These are phyloP conservation scores for Odocoileus virginianus DNA, from an alignment of 2,113 vertebrate species.

Conservation along the genomic window DNA sequence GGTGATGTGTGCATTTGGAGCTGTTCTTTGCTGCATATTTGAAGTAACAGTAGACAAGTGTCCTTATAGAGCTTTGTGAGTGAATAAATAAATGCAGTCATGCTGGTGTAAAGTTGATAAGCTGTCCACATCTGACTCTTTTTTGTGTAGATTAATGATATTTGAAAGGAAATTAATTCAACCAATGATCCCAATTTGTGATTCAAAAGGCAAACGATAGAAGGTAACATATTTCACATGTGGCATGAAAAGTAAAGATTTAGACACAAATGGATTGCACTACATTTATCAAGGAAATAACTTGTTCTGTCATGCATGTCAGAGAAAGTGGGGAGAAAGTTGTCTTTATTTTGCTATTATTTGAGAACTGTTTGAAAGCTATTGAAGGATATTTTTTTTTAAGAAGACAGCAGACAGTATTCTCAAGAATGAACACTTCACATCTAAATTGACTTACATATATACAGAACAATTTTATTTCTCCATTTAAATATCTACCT, in stretches of 20 bases:
- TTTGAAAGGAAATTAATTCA: conserved; percentile 33
- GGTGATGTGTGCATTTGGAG: neutral
- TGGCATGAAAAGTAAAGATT: neutral
- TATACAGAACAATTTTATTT: neutral
- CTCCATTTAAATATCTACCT: conserved; percentile 17
- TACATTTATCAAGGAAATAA: neutral
- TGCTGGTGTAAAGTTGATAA: neutral
- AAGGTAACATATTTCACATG: neutral
- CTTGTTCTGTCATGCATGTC: neutral
- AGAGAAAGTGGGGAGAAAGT: neutral
- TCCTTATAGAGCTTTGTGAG: neutral
- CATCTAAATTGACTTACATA: conserved; percentile 38
- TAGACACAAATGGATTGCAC: neutral
- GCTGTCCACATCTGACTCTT: neutral
- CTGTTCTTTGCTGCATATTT: neutral
- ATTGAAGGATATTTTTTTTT: neutral
- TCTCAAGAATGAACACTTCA: conserved; percentile 43
- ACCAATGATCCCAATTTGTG: neutral
- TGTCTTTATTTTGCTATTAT: neutral
- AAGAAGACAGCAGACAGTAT: conserved; percentile 28
- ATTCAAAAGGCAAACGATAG: neutral
- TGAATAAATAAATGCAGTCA: neutral
- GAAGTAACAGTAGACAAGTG: neutral
- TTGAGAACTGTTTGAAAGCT: neutral
- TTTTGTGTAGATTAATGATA: neutral